Evolutionary conservation across 2,113 vertebrate species (phyloP).

Genomic region (Barbus barbus): DNA sequence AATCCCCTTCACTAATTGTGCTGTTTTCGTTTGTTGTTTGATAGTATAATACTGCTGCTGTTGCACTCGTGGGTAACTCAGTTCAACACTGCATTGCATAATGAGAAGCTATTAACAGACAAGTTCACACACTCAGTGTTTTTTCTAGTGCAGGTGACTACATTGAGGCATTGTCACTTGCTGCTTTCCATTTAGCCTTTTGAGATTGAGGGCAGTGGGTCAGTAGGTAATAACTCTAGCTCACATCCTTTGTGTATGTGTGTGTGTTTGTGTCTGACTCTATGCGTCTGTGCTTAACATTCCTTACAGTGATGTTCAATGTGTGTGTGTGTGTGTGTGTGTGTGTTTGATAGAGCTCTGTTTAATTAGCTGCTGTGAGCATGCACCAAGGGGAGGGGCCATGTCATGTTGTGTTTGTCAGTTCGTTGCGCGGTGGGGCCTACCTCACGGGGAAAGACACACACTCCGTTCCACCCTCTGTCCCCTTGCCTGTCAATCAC

Average conservation of each 20-base stretch:
- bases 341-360: constrained; percentile 54
- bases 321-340: constrained; percentile 45
- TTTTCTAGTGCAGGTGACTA: not conserved
- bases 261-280: constrained; percentile 10
- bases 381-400: constrained; percentile 56
- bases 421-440: constrained; percentile 50
- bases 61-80: constrained; percentile 13
- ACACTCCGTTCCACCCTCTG: constrained; percentile 63
- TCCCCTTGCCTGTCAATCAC: constrained; percentile 66
- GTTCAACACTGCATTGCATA: not conserved
- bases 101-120: not conserved
- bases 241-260: constrained; percentile 22
- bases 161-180: not conserved
- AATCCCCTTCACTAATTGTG: not conserved
- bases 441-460: constrained; percentile 66
- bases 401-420: constrained; percentile 74
- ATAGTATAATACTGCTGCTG: constrained; percentile 59
- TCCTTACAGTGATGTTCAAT: constrained; percentile 13
- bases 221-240: constrained; percentile 55
- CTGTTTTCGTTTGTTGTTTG: constrained; percentile 56
- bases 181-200: constrained; percentile 43
- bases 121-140: not conserved
- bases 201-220: constrained; percentile 60
- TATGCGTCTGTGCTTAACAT: constrained; percentile 38
- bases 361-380: constrained; percentile 75